These are phyloP conservation scores for Enoplolaimus lenunculus DNA, from an alignment of 2,888 invertebrate species.

Conservation along the genomic window DNA sequence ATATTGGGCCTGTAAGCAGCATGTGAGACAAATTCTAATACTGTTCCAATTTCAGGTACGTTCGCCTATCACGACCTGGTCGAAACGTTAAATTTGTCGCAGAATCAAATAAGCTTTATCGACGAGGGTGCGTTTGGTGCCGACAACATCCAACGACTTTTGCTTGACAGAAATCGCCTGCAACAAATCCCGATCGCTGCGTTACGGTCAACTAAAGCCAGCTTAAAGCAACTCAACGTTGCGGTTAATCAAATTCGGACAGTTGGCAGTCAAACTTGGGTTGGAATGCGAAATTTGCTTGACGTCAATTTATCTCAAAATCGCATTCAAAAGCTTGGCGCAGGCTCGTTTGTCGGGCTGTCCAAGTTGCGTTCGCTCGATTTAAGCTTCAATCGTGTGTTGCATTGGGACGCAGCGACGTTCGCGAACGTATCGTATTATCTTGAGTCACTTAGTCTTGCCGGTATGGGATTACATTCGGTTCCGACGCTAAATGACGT, in stretches of 20 bases:
- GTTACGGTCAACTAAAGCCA: neutral
- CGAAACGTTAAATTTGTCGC: neutral
- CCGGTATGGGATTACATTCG: conserved; percentile 35
- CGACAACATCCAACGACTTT: neutral
- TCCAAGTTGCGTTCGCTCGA: neutral
- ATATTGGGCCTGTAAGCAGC: too few species aligned
- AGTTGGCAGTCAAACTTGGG: neutral
- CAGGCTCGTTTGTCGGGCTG: conserved; percentile 25
- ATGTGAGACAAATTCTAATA: too few species aligned
- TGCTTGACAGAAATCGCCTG: neutral
- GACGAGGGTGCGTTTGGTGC: neutral
- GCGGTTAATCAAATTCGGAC: neutral
- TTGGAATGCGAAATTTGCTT: neutral
- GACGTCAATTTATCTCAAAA: conserved; percentile 48
- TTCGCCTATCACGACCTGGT: too few species aligned
- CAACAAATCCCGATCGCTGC: neutral
- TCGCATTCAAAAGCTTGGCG: conserved; percentile 33
- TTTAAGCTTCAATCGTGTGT: conserved; percentile 33
- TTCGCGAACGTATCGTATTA: conserved; percentile 31
- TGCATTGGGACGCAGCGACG: conserved; percentile 36
- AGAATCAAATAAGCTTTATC: neutral
- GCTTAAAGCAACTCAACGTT: neutral
- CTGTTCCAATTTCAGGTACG: too few species aligned
- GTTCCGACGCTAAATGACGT: conserved; percentile 32
- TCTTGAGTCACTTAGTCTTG: conserved; percentile 32